Base-by-base conservation (phyloP, 2,113 vertebrate species). In the Nothocercus julius region DNA sequence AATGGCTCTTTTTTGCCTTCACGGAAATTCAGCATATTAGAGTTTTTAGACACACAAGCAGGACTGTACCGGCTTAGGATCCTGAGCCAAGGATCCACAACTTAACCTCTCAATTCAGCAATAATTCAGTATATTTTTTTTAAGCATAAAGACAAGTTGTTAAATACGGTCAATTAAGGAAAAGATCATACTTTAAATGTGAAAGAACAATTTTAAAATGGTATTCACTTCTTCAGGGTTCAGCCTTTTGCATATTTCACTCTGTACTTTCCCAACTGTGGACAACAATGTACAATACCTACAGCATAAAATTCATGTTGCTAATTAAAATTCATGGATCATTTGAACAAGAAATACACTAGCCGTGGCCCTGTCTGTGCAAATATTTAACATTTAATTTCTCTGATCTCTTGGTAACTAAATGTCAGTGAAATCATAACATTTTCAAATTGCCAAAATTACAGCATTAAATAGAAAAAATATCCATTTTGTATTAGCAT, bases 371-470 rank as follows among this genome's bases (percentile, higher is more conserved):
- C 63, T 82, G 27, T 13, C 28, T 62, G 27, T 72, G 90, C 79
- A 90, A 89, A 93, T 87, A 78, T 89, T 82, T 85, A 86, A 76
- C 5, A 62, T 76, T 49, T n/a, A 69, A 49, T 69, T 87, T 94
- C 17, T 13, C 18, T 72, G 32, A 79, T 89, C 34, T 87, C 25
- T 87, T 44, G 58, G 44, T 92, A 82, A 66, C 28, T 27, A 85
- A 86, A 94, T 49, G 42, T 9, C 28, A 82, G 44, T 47, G 47
- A 87, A 96, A 93, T 56, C 7, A 56, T 67, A 92, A 70, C 28
- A 72, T 88, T 75, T 38, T 86, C 61, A 85, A 90, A 92, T 51
- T 44, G 42, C 42, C 42, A 18, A 61, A 70, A 75, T 67, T 47
- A 45, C 32, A 82, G 4, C 27, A 64, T 85, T 81, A 82, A 14